phyloP scores from a whole-genome alignment of 2,888 invertebrate genomes.

The Lithophane semibrunnea region DNA sequence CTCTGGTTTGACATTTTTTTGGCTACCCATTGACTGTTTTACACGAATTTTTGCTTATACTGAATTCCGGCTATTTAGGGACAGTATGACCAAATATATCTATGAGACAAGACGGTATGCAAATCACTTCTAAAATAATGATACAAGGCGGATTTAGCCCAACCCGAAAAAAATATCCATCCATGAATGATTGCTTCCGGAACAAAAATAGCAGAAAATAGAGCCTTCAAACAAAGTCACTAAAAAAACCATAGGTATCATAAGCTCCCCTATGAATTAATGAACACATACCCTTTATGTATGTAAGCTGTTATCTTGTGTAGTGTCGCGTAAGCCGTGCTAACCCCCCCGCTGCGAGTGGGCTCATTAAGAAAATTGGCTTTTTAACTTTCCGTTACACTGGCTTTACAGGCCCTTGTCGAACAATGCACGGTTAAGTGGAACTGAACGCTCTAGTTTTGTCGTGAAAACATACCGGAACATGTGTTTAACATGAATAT shows the following conservation, averaged over 20 bases:
- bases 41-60: constrained; percentile 34
- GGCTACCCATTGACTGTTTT: constrained; percentile 31
- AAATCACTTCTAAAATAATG: background rate
- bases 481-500: constrained; percentile 38
- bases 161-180: background rate
- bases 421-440: constrained; percentile 71
- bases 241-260: constrained; percentile 3
- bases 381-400: constrained; percentile 86
- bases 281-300: constrained; percentile 45
- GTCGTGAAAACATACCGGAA: constrained; percentile 49
- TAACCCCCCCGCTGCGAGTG: constrained; percentile 74
- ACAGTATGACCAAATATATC: background rate
- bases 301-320: constrained; percentile 51
- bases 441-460: constrained; percentile 66
- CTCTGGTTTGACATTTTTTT: constrained; percentile 62
- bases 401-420: constrained; percentile 68
- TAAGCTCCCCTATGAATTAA: constrained; percentile 27
- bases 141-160: background rate
- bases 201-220: background rate
- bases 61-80: background rate
- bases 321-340: constrained; percentile 66
- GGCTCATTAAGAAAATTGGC: constrained; percentile 86
- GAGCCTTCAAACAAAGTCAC: background rate
- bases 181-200: background rate
- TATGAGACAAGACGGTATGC: background rate